These are phyloP conservation scores for Lipophrys pholis DNA, from an alignment of 2,113 vertebrate genomes.

Conservation along the genomic window DNA sequence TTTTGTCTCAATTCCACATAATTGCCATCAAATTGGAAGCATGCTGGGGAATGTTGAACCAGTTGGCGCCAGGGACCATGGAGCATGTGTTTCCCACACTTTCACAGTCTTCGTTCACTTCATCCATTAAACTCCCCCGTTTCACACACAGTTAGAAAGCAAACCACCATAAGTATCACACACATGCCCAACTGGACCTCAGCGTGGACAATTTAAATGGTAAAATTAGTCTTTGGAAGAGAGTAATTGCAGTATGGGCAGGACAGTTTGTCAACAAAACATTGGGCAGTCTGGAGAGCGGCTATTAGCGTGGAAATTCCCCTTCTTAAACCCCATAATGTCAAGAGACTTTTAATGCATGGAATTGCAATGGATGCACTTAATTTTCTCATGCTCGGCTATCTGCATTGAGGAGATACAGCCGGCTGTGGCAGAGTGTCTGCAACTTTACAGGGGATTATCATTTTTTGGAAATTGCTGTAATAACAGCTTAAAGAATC, in stretches of 20 bases:
- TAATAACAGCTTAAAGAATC: slow-evolving; percentile 37
- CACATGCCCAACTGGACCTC: background rate
- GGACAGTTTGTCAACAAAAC: background rate
- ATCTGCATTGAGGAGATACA: slow-evolving; percentile 39
- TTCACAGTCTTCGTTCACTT: too few species aligned
- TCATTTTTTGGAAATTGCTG: slow-evolving; percentile 13
- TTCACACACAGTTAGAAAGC: too few species aligned
- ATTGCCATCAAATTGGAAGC: too few species aligned
- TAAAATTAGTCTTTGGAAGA: slow-evolving; percentile 2
- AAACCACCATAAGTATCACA: background rate
- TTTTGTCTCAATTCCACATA: too few species aligned
- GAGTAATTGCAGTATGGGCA: background rate
- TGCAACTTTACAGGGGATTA: slow-evolving; percentile 39
- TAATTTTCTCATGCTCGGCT: slow-evolving; percentile 22
- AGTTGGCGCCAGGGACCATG: too few species aligned
- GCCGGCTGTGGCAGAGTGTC: slow-evolving; percentile 35
- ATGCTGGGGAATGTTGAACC: too few species aligned
- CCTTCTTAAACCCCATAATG: slow-evolving; percentile 13
- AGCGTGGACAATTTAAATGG: background rate
- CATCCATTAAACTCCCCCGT: too few species aligned
- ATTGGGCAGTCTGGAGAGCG: slow-evolving; percentile 7
- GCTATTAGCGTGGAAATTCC: background rate
- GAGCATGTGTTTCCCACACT: too few species aligned
- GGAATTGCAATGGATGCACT: slow-evolving; percentile 32
- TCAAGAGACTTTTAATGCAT: slow-evolving; percentile 29